Conservation (phyloP, 2,113 vertebrate genomes). For the Lycaon pictus region DNA sequence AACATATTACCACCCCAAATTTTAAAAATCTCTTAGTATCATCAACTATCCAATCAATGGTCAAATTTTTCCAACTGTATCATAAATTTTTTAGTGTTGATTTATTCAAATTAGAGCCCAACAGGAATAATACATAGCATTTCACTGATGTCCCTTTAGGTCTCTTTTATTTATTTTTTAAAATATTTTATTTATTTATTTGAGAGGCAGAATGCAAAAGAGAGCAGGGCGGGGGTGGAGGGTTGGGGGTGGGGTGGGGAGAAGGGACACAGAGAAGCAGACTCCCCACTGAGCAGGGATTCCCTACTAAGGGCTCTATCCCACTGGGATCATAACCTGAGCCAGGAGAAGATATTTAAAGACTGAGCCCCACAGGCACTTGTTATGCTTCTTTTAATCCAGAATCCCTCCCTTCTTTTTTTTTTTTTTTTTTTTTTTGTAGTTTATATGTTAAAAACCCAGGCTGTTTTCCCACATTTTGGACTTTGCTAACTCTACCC, state of each 20-base stretch:
- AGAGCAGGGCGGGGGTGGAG: too few relatives aligned
- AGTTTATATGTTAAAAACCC: slow-evolving; percentile 19
- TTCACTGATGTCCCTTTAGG: not conserved
- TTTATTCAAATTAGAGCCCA: slow-evolving; percentile 46
- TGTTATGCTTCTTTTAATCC: not conserved
- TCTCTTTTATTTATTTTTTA: not conserved
- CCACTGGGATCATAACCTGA: too few relatives aligned
- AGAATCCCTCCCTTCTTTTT: not conserved
- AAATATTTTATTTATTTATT: too few relatives aligned
- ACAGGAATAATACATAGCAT: not conserved
- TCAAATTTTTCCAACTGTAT: not conserved
- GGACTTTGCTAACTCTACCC: not conserved
- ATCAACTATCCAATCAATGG: slow-evolving; percentile 25
- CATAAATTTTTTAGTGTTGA: not conserved
- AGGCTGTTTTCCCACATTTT: not conserved
- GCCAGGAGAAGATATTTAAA: too few relatives aligned
- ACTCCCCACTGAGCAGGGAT: too few relatives aligned
- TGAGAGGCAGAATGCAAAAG: too few relatives aligned
- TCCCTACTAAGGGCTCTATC: too few relatives aligned
- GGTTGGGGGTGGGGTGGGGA: too few relatives aligned
- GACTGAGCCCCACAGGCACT: too few relatives aligned
- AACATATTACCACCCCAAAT: not conserved
- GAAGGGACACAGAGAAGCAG: too few relatives aligned
- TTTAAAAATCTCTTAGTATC: slow-evolving; percentile 29
- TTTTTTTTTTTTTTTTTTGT: slow-evolving; percentile 3